Evolutionary conservation across 2,797 vertebrate genomes (phyloP).

Genomic region (Oreochromis mossambicus): DNA sequence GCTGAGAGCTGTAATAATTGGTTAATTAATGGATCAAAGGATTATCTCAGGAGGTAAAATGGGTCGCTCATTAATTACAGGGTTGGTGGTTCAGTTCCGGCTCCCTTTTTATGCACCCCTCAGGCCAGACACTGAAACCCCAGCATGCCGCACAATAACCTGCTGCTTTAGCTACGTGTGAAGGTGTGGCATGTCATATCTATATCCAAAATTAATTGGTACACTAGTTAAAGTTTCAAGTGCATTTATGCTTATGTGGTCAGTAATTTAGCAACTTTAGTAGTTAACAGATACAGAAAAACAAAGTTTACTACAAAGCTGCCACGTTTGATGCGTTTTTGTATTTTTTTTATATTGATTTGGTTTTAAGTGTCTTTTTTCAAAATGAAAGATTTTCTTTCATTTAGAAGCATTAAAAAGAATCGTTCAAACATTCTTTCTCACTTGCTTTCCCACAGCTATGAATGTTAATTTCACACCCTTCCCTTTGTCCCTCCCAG

Average conservation of each 20-base stretch:
- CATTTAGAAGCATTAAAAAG: not conserved
- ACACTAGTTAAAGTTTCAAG: not conserved
- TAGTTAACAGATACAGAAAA: not conserved
- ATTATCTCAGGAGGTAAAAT: not conserved
- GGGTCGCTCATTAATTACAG: not conserved
- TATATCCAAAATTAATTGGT: not conserved
- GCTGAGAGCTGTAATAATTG: not conserved
- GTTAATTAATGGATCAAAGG: not conserved
- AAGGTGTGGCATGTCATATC: not conserved
- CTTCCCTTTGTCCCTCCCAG: constrained; percentile 14
- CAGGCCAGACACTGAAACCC: not conserved
- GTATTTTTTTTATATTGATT: not conserved
- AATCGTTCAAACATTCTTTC: not conserved
- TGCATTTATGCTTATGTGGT: not conserved
- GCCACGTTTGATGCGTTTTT: not conserved
- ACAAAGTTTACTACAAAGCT: not conserved
- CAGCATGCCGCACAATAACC: not conserved
- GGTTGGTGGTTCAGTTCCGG: not conserved
- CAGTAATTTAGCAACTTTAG: not conserved
- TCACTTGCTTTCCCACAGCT: constrained; percentile 1
- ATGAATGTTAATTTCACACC: constrained; percentile 41
- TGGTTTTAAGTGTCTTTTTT: not conserved
- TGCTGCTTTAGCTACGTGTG: not conserved
- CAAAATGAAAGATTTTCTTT: not conserved
- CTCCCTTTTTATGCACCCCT: not conserved